A percentile compares a stretch with the other conserved stretches of the same genome.
phyloP scores from a whole-genome alignment of 2,113 vertebrate genomes.

The Dipodomys spectabilis region DNA sequence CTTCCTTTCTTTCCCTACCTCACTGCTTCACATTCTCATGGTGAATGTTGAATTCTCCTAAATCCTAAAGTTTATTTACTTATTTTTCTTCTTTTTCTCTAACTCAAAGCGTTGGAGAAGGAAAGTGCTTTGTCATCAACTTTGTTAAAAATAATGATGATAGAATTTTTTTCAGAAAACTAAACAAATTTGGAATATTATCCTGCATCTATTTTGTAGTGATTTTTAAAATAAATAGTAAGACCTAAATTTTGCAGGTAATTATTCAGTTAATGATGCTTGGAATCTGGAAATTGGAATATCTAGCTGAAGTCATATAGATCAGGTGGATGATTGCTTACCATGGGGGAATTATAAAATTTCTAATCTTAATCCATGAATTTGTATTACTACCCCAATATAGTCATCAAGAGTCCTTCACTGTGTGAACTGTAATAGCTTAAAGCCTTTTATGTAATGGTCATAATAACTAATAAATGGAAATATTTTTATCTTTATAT shows the following conservation, averaged over 20 bases:
- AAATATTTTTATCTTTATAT: constrained; percentile 33
- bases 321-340: constrained; percentile 8
- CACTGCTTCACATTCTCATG: not conserved
- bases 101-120: not conserved
- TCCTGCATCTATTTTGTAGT: not conserved
- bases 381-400: constrained; percentile 41
- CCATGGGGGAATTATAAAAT: constrained; percentile 28
- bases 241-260: constrained; percentile 8
- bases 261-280: constrained; percentile 30
- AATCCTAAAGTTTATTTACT: not conserved
- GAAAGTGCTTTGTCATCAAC: not conserved
- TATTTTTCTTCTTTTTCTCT: not conserved
- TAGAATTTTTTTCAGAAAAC: constrained; percentile 38
- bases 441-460: not conserved
- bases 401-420: not conserved
- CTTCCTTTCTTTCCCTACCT: constrained; percentile 57
- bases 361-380: not conserved
- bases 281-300: constrained; percentile 41
- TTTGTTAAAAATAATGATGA: constrained; percentile 40
- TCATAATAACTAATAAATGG: constrained; percentile 8
- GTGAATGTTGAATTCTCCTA: not conserved
- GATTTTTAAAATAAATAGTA: constrained; percentile 27
- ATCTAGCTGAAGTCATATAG: not conserved
- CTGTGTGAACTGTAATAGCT: not conserved
- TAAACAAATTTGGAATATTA: not conserved